phyloP scores from a whole-genome alignment of 1,140 invertebrate genomes.

The Tyrophagus putrescentiae region DNA sequence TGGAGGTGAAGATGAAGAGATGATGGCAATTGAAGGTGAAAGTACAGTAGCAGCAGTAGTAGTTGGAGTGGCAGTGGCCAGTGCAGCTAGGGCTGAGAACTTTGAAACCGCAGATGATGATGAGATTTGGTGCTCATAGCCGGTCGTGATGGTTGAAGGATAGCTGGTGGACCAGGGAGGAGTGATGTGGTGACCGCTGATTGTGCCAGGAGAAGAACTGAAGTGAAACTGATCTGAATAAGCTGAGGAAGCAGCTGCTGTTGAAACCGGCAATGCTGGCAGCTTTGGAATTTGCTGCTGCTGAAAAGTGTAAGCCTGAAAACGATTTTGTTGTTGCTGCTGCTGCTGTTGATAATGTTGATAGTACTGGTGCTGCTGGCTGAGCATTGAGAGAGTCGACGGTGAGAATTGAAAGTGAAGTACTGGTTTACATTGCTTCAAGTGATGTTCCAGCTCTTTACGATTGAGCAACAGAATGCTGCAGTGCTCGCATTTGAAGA shows the following conservation, averaged over 20 bases:
- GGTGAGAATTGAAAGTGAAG: not conserved
- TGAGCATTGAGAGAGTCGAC: not conserved
- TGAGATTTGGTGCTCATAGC: not conserved
- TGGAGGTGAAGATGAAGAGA: not conserved
- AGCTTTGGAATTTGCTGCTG: not conserved
- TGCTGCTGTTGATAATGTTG: not conserved
- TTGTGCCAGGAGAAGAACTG: not conserved
- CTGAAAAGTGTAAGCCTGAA: not conserved
- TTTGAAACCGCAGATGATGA: not conserved
- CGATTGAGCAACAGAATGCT: constrained; percentile 12
- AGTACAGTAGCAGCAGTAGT: not conserved
- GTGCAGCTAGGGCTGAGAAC: not conserved
- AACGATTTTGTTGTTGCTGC: not conserved
- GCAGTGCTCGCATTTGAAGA: constrained; percentile 13
- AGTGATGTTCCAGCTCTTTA: constrained; percentile 14
- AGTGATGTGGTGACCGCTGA: not conserved
- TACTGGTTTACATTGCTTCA: not conserved
- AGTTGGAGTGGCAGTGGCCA: not conserved
- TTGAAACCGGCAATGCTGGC: not conserved
- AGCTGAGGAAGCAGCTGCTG: not conserved
- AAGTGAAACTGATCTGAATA: not conserved
- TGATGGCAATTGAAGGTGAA: not conserved
- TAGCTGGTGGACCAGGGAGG: not conserved
- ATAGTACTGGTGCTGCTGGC: not conserved
- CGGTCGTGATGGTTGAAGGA: not conserved